phyloP scores from a whole-genome alignment of 2,888 invertebrate genomes.

The Drosophila cognata region DNA sequence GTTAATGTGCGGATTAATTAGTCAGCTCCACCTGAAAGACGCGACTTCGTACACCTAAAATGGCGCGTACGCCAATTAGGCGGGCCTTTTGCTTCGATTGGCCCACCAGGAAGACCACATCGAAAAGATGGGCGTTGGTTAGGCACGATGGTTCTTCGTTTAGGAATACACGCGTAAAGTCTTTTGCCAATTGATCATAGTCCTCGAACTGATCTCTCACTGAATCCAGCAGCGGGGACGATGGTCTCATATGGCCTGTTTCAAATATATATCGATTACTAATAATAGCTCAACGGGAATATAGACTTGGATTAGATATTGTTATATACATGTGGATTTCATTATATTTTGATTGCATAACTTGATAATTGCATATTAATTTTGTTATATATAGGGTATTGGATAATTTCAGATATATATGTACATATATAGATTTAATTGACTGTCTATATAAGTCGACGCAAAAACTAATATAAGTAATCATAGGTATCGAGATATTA shows the following conservation, averaged over 20 bases:
- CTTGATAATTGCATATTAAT: not conserved
- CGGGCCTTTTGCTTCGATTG: conserved; percentile 96
- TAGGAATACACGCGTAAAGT: conserved; percentile 95
- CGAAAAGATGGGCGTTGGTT: conserved; percentile 93
- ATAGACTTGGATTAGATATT: not conserved
- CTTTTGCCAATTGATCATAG: conserved; percentile 96
- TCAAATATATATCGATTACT: not conserved
- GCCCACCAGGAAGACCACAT: conserved; percentile 95
- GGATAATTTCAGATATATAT: conserved; percentile 1
- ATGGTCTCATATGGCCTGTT: conserved; percentile 95
- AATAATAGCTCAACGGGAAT: not conserved
- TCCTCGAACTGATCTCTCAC: conserved; percentile 97
- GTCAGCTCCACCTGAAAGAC: conserved; percentile 85
- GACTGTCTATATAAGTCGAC: not conserved
- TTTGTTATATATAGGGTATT: conserved; percentile 8
- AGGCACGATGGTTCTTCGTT: conserved; percentile 92
- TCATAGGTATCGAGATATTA: not conserved
- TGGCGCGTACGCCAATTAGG: conserved; percentile 95
- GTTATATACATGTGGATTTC: not conserved
- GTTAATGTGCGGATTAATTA: not conserved
- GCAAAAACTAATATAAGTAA: not conserved
- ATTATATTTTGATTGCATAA: conserved; percentile 1
- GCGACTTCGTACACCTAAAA: conserved; percentile 94
- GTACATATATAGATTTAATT: not conserved
- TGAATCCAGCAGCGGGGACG: conserved; percentile 95